A percentile compares a stretch with the other conserved stretches of the same genome.
Conservation (phyloP, 2,888 invertebrate species). For the Tipula lateralis region DNA sequence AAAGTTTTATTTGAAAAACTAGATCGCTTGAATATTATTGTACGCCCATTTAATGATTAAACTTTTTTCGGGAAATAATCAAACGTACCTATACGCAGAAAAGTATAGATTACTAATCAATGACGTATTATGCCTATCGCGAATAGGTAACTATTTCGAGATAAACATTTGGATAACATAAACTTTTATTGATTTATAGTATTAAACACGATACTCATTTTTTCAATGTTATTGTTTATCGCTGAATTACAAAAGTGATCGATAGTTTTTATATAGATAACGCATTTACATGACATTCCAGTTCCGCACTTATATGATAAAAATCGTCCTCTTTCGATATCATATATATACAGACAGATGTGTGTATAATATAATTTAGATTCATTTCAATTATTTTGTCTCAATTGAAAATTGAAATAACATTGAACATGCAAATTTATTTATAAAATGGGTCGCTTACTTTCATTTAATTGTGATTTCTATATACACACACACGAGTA, state of each 20-base stretch:
- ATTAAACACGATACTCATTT: not conserved
- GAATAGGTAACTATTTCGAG: not conserved
- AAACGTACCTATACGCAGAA: not conserved
- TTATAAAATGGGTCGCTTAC: not conserved
- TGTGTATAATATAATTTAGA: not conserved
- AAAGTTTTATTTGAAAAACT: not conserved
- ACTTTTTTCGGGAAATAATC: not conserved
- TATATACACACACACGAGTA: not conserved
- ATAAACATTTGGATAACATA: not conserved
- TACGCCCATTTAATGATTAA: not conserved
- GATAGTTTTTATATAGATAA: not conserved
- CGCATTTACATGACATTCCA: not conserved
- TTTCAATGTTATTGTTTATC: not conserved
- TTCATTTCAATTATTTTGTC: not conserved
- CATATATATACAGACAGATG: no score
- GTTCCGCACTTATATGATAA: not conserved
- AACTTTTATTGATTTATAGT: not conserved
- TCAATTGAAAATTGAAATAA: conserved; percentile 15
- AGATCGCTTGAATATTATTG: not conserved
- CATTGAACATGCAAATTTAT: not conserved
- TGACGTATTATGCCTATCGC: not conserved
- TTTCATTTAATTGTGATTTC: not conserved
- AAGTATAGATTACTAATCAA: not conserved
- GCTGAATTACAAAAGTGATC: not conserved
- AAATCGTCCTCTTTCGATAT: not conserved